Base-by-base conservation (phyloP, 2,797 vertebrate species). In the Crenuchus spilurus region DNA sequence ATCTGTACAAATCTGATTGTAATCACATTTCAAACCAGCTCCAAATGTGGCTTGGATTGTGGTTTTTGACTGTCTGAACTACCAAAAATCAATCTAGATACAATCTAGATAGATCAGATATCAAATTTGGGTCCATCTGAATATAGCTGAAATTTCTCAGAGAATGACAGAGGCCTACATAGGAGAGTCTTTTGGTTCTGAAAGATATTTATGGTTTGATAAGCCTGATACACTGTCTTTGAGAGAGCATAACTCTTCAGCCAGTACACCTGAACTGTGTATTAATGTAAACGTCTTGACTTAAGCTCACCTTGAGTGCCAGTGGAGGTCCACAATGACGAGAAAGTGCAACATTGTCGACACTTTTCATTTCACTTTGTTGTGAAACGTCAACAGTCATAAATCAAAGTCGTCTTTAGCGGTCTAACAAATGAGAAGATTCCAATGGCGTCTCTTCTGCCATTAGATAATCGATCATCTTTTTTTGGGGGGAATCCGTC, bases 391-490 rank as follows among this genome's bases (percentile, higher is more conserved):
- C 70, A 76, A 80, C 75, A 74, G 70, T 35, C 22, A 77, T 82
- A 70, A 80, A 79, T 81, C 80, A 82, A 74, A 54, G 20, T 67
- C 46, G 42, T 77, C 55, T 61, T 83, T 81, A 84, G 62, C 57
- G 61, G 75, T 28, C 57, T 41, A 70, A 72, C 73, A 77, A 74
- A 81, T 69, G 44, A 80, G 75, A 72, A 66, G 71, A 77, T 57
- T 73, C 71, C 69, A 72, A 51, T 61, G 42, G 46, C 30, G 46
- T 18, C 7, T 16, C 41, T 74, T 69, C 30, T 78, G 65, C 71
- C 64, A 66, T 78, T 49, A 70, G 52, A 61, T 67, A 72, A 79
- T 84, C 74, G 63, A 78, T 84, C 79, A 79, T 79, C 28, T 80
- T 71, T 77, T 75, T 73, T 73, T 72, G 60, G 64, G 4, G 1